Percentiles rank a stretch among this genome's conserved stretches.
Evolutionary conservation across 2,113 vertebrate genomes (phyloP).

Genomic region (Nesospiza acunhae): DNA sequence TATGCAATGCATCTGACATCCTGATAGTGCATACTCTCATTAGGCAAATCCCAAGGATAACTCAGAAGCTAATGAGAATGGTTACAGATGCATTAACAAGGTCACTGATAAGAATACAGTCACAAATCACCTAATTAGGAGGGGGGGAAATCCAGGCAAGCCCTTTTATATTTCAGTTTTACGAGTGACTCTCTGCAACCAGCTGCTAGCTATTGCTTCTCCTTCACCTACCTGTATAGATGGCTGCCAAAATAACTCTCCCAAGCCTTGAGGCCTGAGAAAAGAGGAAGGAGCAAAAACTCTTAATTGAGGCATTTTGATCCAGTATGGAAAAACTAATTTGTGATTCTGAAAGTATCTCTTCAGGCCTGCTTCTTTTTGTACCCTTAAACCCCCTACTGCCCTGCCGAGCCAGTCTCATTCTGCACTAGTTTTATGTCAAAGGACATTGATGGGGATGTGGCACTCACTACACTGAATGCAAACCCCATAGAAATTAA

Average conservation of each 20-base stretch:
- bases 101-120: slow-evolving; percentile 49
- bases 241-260: neutral
- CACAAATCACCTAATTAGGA: slow-evolving; percentile 57
- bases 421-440: neutral
- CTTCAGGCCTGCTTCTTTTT: neutral
- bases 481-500: neutral
- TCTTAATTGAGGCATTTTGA: neutral
- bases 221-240: neutral
- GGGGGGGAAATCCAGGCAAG: neutral
- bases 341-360: neutral
- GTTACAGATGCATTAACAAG: slow-evolving; percentile 51
- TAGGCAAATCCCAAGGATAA: slow-evolving; percentile 55
- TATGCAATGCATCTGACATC: neutral
- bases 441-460: accelerated
- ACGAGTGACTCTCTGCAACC: neutral
- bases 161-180: neutral
- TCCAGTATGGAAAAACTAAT: accelerated
- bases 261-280: neutral
- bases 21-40: neutral
- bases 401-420: accelerated
- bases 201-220: neutral
- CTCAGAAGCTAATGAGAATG: slow-evolving; percentile 45
- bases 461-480: accelerated
- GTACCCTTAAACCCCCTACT: neutral
- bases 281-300: neutral